Percentiles rank a stretch among this genome's conserved stretches.
phyloP scores from a whole-genome alignment of 2,113 vertebrate genomes.

The Vulpes ferrilata region DNA sequence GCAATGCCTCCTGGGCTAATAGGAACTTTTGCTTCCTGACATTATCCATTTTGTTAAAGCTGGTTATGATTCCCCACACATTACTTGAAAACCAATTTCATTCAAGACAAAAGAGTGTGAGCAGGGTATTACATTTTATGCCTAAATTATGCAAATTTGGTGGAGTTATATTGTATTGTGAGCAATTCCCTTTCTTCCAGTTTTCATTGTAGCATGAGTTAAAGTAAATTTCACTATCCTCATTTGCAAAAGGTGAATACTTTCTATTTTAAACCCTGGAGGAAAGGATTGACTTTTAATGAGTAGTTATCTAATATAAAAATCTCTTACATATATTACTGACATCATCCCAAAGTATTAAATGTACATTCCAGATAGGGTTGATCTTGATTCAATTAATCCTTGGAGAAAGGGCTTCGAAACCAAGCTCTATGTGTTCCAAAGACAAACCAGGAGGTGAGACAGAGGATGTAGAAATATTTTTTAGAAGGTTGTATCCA shows the following conservation, averaged over 20 bases:
- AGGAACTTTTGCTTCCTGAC: conserved; percentile 75
- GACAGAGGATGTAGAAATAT: not conserved
- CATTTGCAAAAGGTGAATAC: conserved; percentile 73
- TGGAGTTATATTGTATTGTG: conserved; percentile 76
- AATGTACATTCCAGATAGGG: conserved; percentile 63
- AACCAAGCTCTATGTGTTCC: not conserved
- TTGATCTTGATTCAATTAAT: conserved; percentile 73
- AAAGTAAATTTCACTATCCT: conserved; percentile 80
- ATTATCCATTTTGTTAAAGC: conserved; percentile 80
- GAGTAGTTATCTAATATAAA: conserved; percentile 67
- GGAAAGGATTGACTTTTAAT: conserved; percentile 76
- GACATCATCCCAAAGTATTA: conserved; percentile 74
- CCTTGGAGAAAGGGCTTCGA: conserved; percentile 50
- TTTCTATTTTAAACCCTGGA: conserved; percentile 79
- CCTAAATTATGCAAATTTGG: conserved; percentile 80
- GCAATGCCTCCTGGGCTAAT: conserved; percentile 59
- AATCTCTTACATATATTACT: conserved; percentile 77
- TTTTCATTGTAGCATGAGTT: conserved; percentile 74
- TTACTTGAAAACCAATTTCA: conserved; percentile 83
- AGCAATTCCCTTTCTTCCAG: conserved; percentile 76
- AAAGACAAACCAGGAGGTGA: not conserved
- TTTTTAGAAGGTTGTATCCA: not conserved
- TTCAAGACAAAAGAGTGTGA: conserved; percentile 83
- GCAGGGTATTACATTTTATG: conserved; percentile 78
- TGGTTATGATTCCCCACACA: conserved; percentile 76